A percentile compares a stretch with the other conserved stretches of the same genome.
These are phyloP conservation scores for Coptotermes formosanus DNA, from an alignment of 1,140 invertebrate species.

Conservation along the genomic window DNA sequence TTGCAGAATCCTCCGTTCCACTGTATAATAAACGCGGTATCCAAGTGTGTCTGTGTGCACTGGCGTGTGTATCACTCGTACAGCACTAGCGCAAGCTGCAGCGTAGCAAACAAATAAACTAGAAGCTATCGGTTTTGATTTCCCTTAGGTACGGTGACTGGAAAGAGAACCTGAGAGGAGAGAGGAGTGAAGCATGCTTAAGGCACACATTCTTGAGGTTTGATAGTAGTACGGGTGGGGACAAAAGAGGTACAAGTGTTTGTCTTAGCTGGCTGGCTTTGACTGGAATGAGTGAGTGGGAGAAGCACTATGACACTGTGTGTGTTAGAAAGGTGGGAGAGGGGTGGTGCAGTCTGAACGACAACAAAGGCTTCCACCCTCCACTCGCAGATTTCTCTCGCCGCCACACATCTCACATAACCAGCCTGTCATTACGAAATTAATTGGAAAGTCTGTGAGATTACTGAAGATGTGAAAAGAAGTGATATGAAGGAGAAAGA, in stretches of 20 bases:
- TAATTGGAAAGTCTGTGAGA: neutral
- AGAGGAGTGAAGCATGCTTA: neutral
- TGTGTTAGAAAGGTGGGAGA: neutral
- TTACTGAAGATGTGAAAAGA: neutral
- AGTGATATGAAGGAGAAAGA: neutral
- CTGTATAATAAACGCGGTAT: neutral
- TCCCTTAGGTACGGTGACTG: neutral
- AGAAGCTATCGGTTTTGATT: neutral
- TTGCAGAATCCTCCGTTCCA: too few species aligned
- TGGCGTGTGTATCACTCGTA: too few species aligned
- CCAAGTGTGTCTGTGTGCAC: neutral
- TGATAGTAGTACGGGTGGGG: neutral
- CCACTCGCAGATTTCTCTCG: too few species aligned
- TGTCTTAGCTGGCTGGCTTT: neutral
- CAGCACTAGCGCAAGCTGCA: neutral
- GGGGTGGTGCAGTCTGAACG: too few species aligned
- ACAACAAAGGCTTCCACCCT: too few species aligned
- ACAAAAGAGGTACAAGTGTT: neutral
- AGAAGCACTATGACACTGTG: neutral
- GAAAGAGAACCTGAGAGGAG: neutral
- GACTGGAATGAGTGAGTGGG: too few species aligned
- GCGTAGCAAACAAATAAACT: neutral
- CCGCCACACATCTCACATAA: neutral
- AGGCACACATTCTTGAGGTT: neutral
- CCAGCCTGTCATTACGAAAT: neutral